Conservation (phyloP, 2,113 vertebrate genomes). For the Myotis davidii region DNA sequence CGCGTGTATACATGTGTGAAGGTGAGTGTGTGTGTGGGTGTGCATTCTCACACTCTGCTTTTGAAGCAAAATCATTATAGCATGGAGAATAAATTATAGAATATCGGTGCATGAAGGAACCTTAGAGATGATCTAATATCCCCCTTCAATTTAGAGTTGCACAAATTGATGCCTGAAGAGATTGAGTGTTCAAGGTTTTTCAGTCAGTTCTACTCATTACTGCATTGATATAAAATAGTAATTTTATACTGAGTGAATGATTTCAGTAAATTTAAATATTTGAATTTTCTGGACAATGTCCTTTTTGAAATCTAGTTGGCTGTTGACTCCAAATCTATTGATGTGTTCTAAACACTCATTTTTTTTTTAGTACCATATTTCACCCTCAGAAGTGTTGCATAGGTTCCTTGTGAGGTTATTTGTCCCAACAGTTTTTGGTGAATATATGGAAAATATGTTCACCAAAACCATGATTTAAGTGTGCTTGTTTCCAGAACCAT, state of each 20-base stretch:
- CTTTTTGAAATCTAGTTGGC: slow-evolving; percentile 53
- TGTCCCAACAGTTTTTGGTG: slow-evolving; percentile 10
- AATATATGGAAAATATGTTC: slow-evolving; percentile 3
- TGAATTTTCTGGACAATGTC: slow-evolving; percentile 29
- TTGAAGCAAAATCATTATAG: not conserved
- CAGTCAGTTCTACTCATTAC: not conserved
- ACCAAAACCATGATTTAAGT: slow-evolving; percentile 6
- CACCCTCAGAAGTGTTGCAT: not conserved
- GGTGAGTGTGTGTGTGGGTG: not conserved
- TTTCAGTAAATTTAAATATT: not conserved
- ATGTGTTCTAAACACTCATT: slow-evolving; percentile 19
- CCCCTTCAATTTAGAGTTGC: not conserved
- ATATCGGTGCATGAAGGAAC: not conserved
- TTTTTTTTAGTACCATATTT: slow-evolving; percentile 5
- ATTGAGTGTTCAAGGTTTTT: not conserved
- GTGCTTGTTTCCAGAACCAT: not conserved
- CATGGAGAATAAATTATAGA: not conserved
- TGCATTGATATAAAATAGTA: not conserved
- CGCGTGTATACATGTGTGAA: no score
- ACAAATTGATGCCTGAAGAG: not conserved
- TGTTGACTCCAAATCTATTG: slow-evolving; percentile 12
- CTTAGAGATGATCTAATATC: not conserved
- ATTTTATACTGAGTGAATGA: not conserved
- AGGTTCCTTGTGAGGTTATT: slow-evolving; percentile 16
- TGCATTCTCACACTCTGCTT: not conserved